Conservation (phyloP, 2,888 invertebrate species). For the Drosophila barbarae region DNA sequence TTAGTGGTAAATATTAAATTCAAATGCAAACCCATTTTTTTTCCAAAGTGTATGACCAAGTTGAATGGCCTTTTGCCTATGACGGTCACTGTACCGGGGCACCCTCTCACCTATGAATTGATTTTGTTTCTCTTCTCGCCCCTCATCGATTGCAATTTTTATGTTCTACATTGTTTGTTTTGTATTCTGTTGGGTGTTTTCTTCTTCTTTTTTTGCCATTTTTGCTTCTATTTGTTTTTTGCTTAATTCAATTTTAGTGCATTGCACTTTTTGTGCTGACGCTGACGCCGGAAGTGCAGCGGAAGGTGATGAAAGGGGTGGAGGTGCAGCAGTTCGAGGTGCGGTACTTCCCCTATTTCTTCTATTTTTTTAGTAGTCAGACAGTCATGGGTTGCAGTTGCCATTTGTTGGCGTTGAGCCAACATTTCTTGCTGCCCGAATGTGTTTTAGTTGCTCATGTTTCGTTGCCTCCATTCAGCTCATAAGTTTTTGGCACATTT, state of each 20-base stretch:
- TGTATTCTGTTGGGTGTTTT: constrained; percentile 28
- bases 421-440: constrained; percentile 41
- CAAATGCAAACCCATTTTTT: background rate
- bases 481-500: constrained; percentile 52
- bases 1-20: background rate
- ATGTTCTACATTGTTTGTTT: constrained; percentile 50
- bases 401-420: constrained; percentile 55
- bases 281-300: constrained; percentile 65
- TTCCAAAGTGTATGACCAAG: constrained; percentile 36
- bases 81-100: constrained; percentile 47
- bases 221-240: constrained; percentile 56
- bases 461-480: constrained; percentile 1
- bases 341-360: constrained; percentile 33
- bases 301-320: constrained; percentile 40
- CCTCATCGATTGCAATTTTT: constrained; percentile 38
- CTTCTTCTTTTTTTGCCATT: constrained; percentile 21
- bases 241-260: constrained; percentile 72
- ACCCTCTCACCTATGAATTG: constrained; percentile 51
- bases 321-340: constrained; percentile 23
- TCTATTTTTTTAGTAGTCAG: constrained; percentile 4
- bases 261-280: constrained; percentile 69
- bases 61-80: constrained; percentile 66
- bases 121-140: constrained; percentile 40
- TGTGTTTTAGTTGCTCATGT: constrained; percentile 35
- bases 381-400: constrained; percentile 46